phyloP scores from a whole-genome alignment of 1,140 invertebrate species.

The Drosophila cardini region DNA sequence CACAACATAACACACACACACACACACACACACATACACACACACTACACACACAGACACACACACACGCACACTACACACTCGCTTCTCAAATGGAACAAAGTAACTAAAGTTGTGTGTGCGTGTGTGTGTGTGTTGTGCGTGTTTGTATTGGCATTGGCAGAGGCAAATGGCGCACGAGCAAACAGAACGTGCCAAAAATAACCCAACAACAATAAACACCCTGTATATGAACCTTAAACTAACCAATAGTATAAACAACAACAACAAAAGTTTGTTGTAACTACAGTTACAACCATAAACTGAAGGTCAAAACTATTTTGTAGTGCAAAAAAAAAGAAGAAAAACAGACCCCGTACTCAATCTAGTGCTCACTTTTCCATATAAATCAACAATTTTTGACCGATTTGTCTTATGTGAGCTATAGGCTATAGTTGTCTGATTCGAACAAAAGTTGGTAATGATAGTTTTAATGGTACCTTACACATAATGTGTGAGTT shows the following conservation, averaged over 20 bases:
- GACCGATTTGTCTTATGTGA: no score
- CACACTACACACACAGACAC: constrained; percentile 4
- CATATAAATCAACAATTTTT: no score
- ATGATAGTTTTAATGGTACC: no score
- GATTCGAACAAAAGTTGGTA: no score
- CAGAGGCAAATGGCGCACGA: constrained; percentile 39
- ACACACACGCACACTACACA: not conserved
- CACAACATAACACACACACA: constrained; percentile 32
- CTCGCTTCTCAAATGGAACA: not conserved
- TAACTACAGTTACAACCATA: not conserved
- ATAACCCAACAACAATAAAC: constrained; percentile 53
- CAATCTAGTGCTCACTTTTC: no score
- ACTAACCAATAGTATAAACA: not conserved
- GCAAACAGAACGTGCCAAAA: constrained; percentile 60
- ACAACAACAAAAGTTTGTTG: not conserved
- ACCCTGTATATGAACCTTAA: constrained; percentile 9
- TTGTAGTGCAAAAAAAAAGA: no score
- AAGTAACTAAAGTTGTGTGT: not conserved
- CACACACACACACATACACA: constrained; percentile 19
- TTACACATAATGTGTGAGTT: no score
- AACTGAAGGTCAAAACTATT: constrained; percentile 22
- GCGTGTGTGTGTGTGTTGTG: constrained; percentile 26
- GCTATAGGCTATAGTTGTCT: no score
- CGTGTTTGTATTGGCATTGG: constrained; percentile 14
- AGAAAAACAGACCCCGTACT: no score